Evolutionary conservation across 2,888 invertebrate genomes (phyloP), one percentile per base, ranked within the genome.

Genomic region (Hyposoter didymator): DNA sequence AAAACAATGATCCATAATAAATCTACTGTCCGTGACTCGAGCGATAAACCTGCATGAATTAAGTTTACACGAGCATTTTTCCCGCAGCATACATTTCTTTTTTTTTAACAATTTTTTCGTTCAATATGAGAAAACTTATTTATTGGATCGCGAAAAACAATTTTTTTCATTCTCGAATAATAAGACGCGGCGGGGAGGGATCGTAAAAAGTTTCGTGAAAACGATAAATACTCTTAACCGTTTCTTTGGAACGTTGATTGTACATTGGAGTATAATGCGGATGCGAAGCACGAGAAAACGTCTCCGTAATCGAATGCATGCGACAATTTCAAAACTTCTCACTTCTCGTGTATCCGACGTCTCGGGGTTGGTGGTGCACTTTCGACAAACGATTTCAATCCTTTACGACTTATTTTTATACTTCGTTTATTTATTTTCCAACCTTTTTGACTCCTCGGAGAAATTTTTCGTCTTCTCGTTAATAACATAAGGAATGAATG

Each of bases 61-160:
- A 64, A 70, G 52, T 75, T 79, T 79, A 43, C 32, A 52, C 39
- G 47, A 62, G 17, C 19, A 75, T 62, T 35, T 47, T 22, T 19
- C 43, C 17, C 17, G 32, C 32, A 17, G 10, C 43, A 59, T 47
- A 59, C 47, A n/a, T 19, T 47, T 59, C 12, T 17, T 12, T 35
- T 49, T 59, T 28, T 22, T 10, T 22, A 19, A 19, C 19, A 55
- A 10, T 55, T 12, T 22, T 12, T 55, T 55, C 17, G 22, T 22
- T 55, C 22, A 22, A 22, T 10, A 19, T 39, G 7, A 39, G 8
- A 39, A 39, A 55, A 55, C 52, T 66, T n/a, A 1, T 66, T 66
- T 39, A 19, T 43, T 8, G 19, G 2, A 43, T 39, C 19, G 66
- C 10, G 32, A 66, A 66, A 19, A 10, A 7, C 2, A 39, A 43